Evolutionary conservation across 2,888 invertebrate species (phyloP).

Genomic region (Ommatoiulus sabulosus): DNA sequence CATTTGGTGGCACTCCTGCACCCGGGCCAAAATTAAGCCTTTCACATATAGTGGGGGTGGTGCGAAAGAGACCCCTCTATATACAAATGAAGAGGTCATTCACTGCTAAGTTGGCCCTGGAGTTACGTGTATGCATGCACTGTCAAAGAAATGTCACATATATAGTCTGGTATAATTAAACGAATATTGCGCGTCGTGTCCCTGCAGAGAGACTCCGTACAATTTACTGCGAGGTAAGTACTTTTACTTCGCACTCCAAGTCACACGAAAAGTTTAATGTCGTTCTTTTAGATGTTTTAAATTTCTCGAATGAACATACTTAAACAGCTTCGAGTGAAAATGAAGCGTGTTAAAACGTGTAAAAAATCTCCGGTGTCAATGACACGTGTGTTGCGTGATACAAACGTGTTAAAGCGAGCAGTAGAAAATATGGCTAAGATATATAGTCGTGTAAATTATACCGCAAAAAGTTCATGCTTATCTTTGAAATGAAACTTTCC

Average conservation of each 20-base stretch:
- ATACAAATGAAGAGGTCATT: slow-evolving; percentile 25
- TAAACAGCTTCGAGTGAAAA: neutral
- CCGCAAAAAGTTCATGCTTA: too few species aligned
- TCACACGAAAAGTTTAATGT: neutral
- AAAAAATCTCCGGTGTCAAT: neutral
- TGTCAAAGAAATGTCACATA: neutral
- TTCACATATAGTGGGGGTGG: neutral
- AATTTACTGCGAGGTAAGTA: neutral
- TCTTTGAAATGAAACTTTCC: too few species aligned
- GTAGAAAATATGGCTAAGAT: too few species aligned
- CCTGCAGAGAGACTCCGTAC: neutral
- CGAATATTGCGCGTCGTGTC: neutral
- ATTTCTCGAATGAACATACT: neutral
- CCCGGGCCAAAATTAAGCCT: slow-evolving; percentile 19
- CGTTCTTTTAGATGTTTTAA: neutral
- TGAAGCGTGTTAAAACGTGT: neutral
- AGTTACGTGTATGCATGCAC: neutral
- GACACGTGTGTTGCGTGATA: too few species aligned
- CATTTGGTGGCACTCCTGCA: slow-evolving; percentile 44
- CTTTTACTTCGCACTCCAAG: neutral
- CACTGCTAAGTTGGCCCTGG: neutral
- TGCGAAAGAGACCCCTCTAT: neutral
- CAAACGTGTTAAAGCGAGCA: too few species aligned
- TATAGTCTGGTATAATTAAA: neutral
- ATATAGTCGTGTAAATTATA: too few species aligned